phyloP scores from a whole-genome alignment of 2,888 invertebrate genomes.

The Drosophila meridionalis region DNA sequence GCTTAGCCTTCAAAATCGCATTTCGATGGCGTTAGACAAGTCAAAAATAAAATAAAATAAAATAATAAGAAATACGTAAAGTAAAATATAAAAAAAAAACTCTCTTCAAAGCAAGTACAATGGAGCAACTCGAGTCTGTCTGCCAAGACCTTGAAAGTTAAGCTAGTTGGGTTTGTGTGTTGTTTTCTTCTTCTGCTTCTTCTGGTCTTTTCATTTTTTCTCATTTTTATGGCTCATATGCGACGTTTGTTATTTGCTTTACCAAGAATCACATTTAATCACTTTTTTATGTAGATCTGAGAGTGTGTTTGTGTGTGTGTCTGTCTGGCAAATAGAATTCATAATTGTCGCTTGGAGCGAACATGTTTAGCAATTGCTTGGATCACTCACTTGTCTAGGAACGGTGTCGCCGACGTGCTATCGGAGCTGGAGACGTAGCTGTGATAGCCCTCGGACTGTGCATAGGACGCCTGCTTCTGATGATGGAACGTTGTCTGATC shows the following conservation, averaged over 20 bases:
- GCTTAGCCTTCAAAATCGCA: constrained; percentile 72
- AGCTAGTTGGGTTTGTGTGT: constrained; percentile 61
- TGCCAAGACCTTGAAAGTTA: constrained; percentile 72
- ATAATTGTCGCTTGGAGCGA: constrained; percentile 65
- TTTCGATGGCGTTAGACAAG: constrained; percentile 64
- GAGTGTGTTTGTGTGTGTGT: constrained; percentile 1
- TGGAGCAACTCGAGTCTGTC: constrained; percentile 56
- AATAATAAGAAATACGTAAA: constrained; percentile 20
- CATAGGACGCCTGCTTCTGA: constrained; percentile 91
- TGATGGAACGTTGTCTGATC: constrained; percentile 87
- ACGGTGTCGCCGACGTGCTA: constrained; percentile 91
- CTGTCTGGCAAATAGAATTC: constrained; percentile 53
- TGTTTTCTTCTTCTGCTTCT: constrained; percentile 3
- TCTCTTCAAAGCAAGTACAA: constrained; percentile 48
- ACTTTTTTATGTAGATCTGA: constrained; percentile 49
- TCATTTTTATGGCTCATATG: constrained; percentile 55
- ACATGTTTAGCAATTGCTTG: constrained; percentile 50
- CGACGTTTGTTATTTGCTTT: constrained; percentile 57
- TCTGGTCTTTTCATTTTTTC: constrained; percentile 9
- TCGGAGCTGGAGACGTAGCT: constrained; percentile 92
- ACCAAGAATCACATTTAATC: constrained; percentile 75
- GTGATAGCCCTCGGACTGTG: constrained; percentile 92
- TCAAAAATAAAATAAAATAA: constrained; percentile 21
- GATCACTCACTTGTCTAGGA: constrained; percentile 88
- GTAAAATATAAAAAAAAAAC: constrained; percentile 39